These are phyloP conservation scores for Andrena trimmerana DNA, from an alignment of 2,888 invertebrate genomes.

Conservation along the genomic window DNA sequence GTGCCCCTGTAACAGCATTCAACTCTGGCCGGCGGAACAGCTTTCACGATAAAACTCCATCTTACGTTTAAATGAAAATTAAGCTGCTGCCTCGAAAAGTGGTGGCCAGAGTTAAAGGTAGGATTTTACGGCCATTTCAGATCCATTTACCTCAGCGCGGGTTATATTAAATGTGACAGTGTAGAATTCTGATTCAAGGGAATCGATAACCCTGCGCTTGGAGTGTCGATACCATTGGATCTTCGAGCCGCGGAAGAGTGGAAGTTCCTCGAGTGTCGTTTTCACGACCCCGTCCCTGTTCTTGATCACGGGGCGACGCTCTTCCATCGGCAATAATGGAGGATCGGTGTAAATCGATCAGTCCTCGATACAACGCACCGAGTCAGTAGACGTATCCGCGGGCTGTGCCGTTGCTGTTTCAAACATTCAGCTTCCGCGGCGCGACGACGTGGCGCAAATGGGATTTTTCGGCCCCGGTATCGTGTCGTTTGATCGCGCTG, in stretches of 20 bases:
- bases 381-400: conserved; percentile 5
- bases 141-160: background rate
- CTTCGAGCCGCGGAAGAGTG: no score
- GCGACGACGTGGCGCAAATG: conserved; percentile 49
- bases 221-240: no score
- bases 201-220: no score
- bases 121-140: background rate
- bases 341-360: conserved; percentile 61
- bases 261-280: conserved; percentile 1
- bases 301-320: background rate
- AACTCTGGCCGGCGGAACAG: conserved; percentile 18
- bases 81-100: background rate
- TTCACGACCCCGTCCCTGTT: conserved; percentile 9
- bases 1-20: background rate
- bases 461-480: conserved; percentile 32
- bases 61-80: conserved; percentile 24
- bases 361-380: conserved; percentile 54
- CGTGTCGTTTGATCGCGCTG: conserved; percentile 61
- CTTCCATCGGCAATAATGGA: conserved; percentile 51
- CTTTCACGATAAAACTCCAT: conserved; percentile 32
- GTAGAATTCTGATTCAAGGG: no score
- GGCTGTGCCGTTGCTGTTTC: conserved; percentile 30
- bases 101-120: background rate
- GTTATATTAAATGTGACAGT: background rate
- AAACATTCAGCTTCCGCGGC: conserved; percentile 45